Evolutionary conservation across 2,113 vertebrate genomes (phyloP).

Genomic region (Corythoichthys intestinalis): DNA sequence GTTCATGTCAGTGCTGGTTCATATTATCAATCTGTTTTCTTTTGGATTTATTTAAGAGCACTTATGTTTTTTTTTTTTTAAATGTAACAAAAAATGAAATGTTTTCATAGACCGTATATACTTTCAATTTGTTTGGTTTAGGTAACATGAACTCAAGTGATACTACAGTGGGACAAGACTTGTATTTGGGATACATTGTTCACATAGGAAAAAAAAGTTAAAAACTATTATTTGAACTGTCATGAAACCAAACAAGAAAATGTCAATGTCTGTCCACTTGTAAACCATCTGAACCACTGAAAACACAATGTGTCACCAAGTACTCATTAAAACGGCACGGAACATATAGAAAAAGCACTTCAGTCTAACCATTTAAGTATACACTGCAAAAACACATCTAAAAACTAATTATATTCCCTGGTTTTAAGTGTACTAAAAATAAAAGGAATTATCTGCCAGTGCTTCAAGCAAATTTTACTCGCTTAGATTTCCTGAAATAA

Average conservation of each 20-base stretch:
- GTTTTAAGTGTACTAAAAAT: no score
- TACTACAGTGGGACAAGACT: background rate
- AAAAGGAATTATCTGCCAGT: no score
- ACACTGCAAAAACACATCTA: no score
- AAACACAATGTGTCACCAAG: background rate
- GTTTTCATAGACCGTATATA: background rate
- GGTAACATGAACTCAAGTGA: background rate
- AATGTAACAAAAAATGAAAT: background rate
- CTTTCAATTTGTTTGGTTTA: background rate
- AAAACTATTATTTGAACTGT: no score
- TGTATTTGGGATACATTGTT: background rate
- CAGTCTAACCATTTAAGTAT: no score
- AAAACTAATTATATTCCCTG: no score
- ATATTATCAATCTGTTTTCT: constrained; percentile 11
- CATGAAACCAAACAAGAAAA: no score
- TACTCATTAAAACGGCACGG: background rate
- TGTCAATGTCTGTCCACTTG: background rate
- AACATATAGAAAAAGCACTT: no score
- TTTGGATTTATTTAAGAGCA: background rate
- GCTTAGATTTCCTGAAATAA: no score
- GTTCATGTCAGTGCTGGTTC: constrained; percentile 6
- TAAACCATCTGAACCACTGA: background rate
- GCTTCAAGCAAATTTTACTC: no score
- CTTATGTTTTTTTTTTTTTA: background rate
- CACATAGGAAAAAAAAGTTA: background rate